These are phyloP conservation scores for Petrophora chlorosata DNA, from an alignment of 2,888 invertebrate genomes.

Conservation along the genomic window DNA sequence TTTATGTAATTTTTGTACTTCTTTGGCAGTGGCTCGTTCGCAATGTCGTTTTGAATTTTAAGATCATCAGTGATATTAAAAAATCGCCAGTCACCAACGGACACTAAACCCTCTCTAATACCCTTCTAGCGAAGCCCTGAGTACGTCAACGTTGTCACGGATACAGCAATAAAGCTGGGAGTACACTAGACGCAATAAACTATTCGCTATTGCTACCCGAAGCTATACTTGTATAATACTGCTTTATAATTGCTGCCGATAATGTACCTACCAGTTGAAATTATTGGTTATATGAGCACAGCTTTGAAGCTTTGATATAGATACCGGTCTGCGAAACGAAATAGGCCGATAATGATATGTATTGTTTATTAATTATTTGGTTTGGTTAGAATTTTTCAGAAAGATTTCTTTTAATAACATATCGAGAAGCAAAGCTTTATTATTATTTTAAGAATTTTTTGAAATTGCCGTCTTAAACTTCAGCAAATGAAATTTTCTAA, in stretches of 20 bases:
- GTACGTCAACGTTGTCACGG: slow-evolving; percentile 38
- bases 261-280: slow-evolving; percentile 40
- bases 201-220: slow-evolving; percentile 60
- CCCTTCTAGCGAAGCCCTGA: slow-evolving; percentile 17
- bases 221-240: slow-evolving; percentile 62
- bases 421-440: too few species aligned
- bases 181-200: slow-evolving; percentile 67
- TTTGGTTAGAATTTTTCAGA: too few species aligned
- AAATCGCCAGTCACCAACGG: too few species aligned
- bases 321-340: slow-evolving; percentile 25
- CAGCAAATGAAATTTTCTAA: too few species aligned
- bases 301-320: slow-evolving; percentile 30
- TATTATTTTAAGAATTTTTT: too few species aligned
- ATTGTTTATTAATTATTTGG: neutral
- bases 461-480: too few species aligned
- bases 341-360: slow-evolving; percentile 6
- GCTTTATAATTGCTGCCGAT: slow-evolving; percentile 65
- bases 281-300: slow-evolving; percentile 31
- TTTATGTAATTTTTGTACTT: too few species aligned
- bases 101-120: neutral
- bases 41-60: too few species aligned
- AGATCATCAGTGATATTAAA: too few species aligned
- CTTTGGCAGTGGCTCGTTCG: too few species aligned
- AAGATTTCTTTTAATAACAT: too few species aligned
- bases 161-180: slow-evolving; percentile 60